Evolutionary conservation across 2,113 vertebrate genomes (phyloP), one percentile per base, ranked within the genome.

Genomic region (Syngnathus floridae): DNA sequence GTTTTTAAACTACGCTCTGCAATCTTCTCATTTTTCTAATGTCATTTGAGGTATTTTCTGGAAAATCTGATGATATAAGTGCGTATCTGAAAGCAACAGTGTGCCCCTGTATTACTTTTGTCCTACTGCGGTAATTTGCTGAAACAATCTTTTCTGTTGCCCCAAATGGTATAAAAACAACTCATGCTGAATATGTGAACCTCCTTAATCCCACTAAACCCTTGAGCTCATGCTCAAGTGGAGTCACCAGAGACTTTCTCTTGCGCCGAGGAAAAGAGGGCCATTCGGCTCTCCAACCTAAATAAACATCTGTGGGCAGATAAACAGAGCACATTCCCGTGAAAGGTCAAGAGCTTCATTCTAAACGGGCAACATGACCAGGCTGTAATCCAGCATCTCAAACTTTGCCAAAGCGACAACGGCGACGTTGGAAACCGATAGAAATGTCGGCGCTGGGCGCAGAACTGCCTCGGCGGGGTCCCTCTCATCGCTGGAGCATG

Each of bases 221-320:
- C 58, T 41, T 19, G 52, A 79, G 79, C 75, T 75, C 59, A 36
- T 64, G 65, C 71, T 74, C 61, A 71, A 81, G 56, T 48, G 54
- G 49, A 77, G 54, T 55, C 55, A 68, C 38, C 45, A 38, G 21
- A 17, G 64, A 64, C 63, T 73, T 64, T 74, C 17, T 73, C 7
- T 56, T 51, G 73, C 57, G 70, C 64, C 1, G 31, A 52, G 65
- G 60, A 57, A 73, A 77, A 77, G 65, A 38, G 13, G 17, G 35
- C 58, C 55, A 65, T 64, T 14, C 22, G 67, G 69, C 74, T 65
- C 38, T 48, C 60, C 45, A 62, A 74, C 62, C 51, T 70, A 76
- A 84, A 80, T 74, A 80, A 83, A 86, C 71, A 85, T 74, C 76
- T 77, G 71, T 1, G 31, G 72, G 64, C 63, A 78, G 76, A 84